phyloP scores from a whole-genome alignment of 2,888 invertebrate species.

The Drosophila mulleri region DNA sequence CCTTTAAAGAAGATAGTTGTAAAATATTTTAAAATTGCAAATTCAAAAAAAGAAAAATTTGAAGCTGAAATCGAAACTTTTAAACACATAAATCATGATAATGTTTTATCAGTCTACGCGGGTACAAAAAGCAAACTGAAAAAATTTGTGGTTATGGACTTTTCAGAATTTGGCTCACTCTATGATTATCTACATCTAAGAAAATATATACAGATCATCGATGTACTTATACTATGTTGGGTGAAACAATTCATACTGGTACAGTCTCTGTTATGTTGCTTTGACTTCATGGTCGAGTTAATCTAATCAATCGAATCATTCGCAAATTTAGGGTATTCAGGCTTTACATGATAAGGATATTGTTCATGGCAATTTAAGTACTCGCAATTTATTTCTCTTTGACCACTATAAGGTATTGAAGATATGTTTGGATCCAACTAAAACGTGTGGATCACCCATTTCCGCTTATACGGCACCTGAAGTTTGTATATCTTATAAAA shows the following conservation, averaged over 20 bases:
- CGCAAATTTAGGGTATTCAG: conserved; percentile 30
- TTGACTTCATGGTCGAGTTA: background rate
- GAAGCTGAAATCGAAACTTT: too few relatives aligned
- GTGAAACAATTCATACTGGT: background rate
- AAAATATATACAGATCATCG: too few relatives aligned
- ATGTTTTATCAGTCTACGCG: too few relatives aligned
- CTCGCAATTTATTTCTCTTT: conserved; percentile 35
- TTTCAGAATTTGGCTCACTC: too few relatives aligned
- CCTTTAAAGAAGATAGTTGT: too few relatives aligned
- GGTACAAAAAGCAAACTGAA: too few relatives aligned
- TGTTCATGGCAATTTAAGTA: conserved; percentile 52
- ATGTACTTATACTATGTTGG: background rate
- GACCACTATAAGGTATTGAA: conserved; percentile 21
- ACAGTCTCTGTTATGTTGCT: too few relatives aligned
- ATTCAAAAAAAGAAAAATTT: too few relatives aligned
- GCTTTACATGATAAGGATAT: conserved; percentile 37
- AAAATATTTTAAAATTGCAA: too few relatives aligned
- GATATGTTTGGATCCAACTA: conserved; percentile 26
- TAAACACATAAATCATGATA: too few relatives aligned
- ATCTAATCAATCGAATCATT: background rate
- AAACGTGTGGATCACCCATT: conserved; percentile 8
- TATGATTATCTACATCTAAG: too few relatives aligned
- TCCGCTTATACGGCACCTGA: conserved; percentile 49
- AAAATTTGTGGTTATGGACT: too few relatives aligned
- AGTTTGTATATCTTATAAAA: conserved; percentile 16